A percentile compares a stretch with the other conserved stretches of the same genome.
phyloP scores from a whole-genome alignment of 2,113 vertebrate genomes.

The Ceyx melanurus region DNA sequence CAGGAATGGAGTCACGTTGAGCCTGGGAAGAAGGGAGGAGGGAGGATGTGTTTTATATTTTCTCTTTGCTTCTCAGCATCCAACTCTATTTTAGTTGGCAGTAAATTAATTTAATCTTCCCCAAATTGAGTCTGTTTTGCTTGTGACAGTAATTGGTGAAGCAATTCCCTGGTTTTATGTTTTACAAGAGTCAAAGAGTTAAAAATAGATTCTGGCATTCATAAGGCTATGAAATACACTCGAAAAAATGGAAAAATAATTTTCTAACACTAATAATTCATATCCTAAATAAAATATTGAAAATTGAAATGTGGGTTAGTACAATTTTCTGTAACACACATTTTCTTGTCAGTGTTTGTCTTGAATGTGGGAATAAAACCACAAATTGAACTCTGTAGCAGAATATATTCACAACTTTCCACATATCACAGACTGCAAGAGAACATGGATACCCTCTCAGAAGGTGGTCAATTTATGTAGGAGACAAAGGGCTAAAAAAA shows the following conservation, averaged over 20 bases:
- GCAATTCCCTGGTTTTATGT: not conserved
- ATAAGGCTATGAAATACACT: not conserved
- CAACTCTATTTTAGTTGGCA: not conserved
- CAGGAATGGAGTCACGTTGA: not conserved
- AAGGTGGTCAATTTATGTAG: not conserved
- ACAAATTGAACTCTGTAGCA: fast-evolving
- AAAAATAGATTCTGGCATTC: not conserved
- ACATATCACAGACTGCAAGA: not conserved
- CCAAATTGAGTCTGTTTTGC: not conserved
- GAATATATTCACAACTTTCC: not conserved
- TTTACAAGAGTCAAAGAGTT: not conserved
- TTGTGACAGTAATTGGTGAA: fast-evolving
- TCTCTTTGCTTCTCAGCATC: not conserved
- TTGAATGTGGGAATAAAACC: not conserved
- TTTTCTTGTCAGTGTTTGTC: not conserved
- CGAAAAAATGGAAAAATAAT: not conserved
- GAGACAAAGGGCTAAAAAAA: not conserved
- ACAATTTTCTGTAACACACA: not conserved
- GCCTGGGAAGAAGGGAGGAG: not conserved
- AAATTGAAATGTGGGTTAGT: not conserved
- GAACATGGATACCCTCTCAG: not conserved
- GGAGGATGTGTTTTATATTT: not conserved
- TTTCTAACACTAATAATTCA: not conserved
- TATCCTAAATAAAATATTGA: not conserved
- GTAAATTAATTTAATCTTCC: not conserved